These are phyloP conservation scores for Barypeithes pellucidus DNA, from an alignment of 2,888 invertebrate genomes.

Conservation along the genomic window DNA sequence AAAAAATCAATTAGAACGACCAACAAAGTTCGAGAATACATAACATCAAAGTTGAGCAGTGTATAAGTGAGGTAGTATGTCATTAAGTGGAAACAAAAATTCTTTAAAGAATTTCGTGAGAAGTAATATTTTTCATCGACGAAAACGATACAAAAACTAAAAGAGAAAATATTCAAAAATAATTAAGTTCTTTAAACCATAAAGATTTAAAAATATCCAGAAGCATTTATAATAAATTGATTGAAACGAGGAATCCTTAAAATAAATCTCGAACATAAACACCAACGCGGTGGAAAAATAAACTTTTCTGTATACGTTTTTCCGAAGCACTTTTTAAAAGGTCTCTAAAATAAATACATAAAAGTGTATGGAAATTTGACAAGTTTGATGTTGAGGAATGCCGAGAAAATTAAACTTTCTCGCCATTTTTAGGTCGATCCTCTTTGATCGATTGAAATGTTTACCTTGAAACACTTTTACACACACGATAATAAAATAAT, in stretches of 20 bases:
- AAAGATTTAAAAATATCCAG: conserved; percentile 3
- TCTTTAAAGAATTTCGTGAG: no score
- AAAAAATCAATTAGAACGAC: no score
- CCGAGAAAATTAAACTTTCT: neutral
- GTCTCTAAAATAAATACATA: conserved; percentile 8
- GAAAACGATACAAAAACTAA: neutral
- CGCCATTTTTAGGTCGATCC: no score
- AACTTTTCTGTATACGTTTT: conserved; percentile 32
- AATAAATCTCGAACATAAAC: conserved; percentile 44
- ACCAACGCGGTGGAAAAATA: conserved; percentile 34
- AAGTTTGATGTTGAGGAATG: neutral
- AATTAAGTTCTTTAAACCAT: neutral
- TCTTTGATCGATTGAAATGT: no score
- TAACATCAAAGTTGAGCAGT: no score
- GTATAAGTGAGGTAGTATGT: no score
- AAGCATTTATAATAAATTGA: conserved; percentile 34
- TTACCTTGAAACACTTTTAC: no score
- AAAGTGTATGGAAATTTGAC: conserved; percentile 1
- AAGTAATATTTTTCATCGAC: no score
- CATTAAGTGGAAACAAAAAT: no score
- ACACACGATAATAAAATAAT: no score
- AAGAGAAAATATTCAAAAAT: neutral
- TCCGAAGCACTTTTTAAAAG: conserved; percentile 7
- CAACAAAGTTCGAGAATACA: no score
- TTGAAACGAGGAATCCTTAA: conserved; percentile 43